Conservation (phyloP, 2,888 invertebrate genomes). For the Cyrtodaria siliqua region DNA sequence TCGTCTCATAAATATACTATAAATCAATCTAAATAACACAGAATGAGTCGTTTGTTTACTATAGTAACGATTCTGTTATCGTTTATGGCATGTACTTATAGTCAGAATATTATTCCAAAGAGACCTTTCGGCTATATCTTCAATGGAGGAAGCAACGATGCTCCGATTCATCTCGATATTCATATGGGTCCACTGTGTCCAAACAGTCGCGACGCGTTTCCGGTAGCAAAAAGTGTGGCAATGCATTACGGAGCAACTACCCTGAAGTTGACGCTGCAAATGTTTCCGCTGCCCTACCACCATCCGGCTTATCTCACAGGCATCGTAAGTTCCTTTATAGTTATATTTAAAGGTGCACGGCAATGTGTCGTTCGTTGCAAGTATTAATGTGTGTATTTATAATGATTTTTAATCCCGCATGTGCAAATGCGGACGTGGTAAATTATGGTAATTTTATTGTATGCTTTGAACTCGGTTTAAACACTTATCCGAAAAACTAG, state of each 20-base stretch:
- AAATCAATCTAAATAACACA: too few relatives aligned
- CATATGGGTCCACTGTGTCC: slow-evolving; percentile 80
- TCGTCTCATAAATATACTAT: too few relatives aligned
- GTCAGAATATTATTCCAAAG: slow-evolving; percentile 69
- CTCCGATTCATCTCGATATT: slow-evolving; percentile 73
- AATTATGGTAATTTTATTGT: too few relatives aligned
- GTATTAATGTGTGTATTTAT: too few relatives aligned
- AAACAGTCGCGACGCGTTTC: slow-evolving; percentile 71
- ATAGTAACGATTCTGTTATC: background rate
- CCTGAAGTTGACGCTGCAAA: slow-evolving; percentile 71
- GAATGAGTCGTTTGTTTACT: too few relatives aligned
- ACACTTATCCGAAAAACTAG: too few relatives aligned
- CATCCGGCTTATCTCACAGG: slow-evolving; percentile 75
- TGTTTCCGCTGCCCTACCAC: slow-evolving; percentile 82
- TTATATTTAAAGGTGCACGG: too few relatives aligned
- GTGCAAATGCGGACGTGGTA: too few relatives aligned
- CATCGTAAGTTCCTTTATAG: slow-evolving; percentile 75
- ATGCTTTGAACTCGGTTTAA: too few relatives aligned
- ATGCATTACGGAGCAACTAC: slow-evolving; percentile 69
- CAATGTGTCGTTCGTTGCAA: too few relatives aligned
- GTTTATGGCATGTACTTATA: background rate
- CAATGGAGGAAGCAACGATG: slow-evolving; percentile 55
- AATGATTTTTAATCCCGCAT: too few relatives aligned
- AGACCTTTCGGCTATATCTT: slow-evolving; percentile 77
- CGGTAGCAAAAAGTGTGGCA: slow-evolving; percentile 71